A percentile compares a stretch with the other conserved stretches of the same genome.
Evolutionary conservation across 64 coral and sea anemone species (phyloP).

Genomic region (Montipora cactus): DNA sequence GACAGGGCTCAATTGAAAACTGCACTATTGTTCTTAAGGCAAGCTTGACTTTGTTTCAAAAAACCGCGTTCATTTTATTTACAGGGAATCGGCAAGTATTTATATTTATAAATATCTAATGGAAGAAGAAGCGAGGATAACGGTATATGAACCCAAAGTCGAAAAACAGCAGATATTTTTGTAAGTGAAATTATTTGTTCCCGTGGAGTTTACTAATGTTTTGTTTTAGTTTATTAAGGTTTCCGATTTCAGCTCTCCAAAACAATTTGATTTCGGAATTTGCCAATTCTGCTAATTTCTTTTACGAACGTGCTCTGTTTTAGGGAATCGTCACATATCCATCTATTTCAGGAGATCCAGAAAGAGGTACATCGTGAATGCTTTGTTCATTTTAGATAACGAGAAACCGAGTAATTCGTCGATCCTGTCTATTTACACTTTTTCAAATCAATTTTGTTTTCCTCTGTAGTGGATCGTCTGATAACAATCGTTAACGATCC

Average conservation of each 20-base stretch:
- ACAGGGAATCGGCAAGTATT: conserved; percentile 96
- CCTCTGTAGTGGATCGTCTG: conserved; percentile 68
- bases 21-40: no score
- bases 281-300: no score
- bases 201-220: neutral
- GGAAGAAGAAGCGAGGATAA: conserved; percentile 90
- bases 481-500: conserved; percentile 90
- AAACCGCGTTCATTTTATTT: no score
- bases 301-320: neutral
- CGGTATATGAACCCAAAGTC: conserved; percentile 95
- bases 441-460: no score
- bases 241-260: no score
- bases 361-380: conserved; percentile 58
- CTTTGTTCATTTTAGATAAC: no score
- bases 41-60: no score
- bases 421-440: no score
- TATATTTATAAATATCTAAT: conserved; percentile 97
- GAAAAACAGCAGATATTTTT: conserved; percentile 90
- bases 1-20: no score
- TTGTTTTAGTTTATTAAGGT: neutral
- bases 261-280: neutral
- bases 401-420: no score
- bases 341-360: conserved; percentile 84
- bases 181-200: conserved; percentile 66
- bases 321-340: conserved; percentile 79